These are phyloP conservation scores for Scomber japonicus DNA, from an alignment of 2,113 vertebrate genomes.

Conservation along the genomic window DNA sequence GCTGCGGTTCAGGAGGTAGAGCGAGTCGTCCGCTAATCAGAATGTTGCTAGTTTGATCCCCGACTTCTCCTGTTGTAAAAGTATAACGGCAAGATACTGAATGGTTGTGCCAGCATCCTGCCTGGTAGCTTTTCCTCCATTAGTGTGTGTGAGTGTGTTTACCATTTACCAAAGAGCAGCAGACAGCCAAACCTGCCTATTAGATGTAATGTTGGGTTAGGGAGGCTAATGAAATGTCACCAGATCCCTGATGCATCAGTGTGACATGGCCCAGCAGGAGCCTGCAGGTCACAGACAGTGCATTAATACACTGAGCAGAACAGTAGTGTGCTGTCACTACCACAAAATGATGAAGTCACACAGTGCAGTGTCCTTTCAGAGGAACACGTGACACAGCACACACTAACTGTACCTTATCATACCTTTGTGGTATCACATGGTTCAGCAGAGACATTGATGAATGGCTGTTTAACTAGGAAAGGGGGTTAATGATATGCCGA, in stretches of 20 bases:
- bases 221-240: conserved; percentile 31
- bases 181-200: conserved; percentile 6
- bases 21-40: too few species aligned
- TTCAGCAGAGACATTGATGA: conserved; percentile 15
- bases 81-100: too few species aligned
- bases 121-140: too few species aligned
- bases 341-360: not conserved
- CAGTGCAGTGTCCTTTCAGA: not conserved
- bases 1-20: too few species aligned
- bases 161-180: not conserved
- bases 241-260: conserved; percentile 1
- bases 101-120: too few species aligned
- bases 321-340: not conserved
- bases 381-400: not conserved
- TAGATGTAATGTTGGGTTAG: conserved; percentile 23
- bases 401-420: not conserved
- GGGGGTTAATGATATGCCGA: not conserved
- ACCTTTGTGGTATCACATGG: not conserved
- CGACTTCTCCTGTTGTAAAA: too few species aligned
- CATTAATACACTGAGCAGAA: conserved; percentile 1
- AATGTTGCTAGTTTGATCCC: too few species aligned
- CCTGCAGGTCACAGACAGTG: conserved; percentile 10
- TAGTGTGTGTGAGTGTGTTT: too few species aligned
- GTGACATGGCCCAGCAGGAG: not conserved
- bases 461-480: not conserved